These are phyloP conservation scores for Rissa tridactyla DNA, from an alignment of 2,113 vertebrate genomes.

Conservation along the genomic window DNA sequence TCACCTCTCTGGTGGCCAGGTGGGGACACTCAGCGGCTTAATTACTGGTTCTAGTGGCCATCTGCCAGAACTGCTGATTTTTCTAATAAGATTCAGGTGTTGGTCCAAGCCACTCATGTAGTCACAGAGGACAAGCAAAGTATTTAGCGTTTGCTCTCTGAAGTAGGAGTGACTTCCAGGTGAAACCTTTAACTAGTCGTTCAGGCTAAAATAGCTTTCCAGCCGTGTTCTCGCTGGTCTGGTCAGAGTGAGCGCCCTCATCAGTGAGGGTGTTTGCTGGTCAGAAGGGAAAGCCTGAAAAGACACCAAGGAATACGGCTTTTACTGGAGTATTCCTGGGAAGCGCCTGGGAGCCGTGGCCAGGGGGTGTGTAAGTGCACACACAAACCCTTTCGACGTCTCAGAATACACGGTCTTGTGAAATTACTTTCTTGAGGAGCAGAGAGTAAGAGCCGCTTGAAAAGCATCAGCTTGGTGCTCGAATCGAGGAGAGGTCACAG, in stretches of 20 bases:
- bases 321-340: not conserved
- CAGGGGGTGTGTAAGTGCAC: no score
- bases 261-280: not conserved
- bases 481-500: not conserved
- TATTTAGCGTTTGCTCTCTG: not conserved
- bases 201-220: not conserved
- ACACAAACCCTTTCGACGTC: not conserved
- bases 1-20: not conserved
- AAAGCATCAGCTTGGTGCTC: not conserved
- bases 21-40: not conserved
- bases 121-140: not conserved
- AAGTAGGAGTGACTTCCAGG: not conserved
- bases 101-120: no score
- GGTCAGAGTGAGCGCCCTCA: accelerated
- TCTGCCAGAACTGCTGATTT: not conserved
- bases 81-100: not conserved
- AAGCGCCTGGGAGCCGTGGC: not conserved
- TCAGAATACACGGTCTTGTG: not conserved
- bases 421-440: not conserved
- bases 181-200: accelerated
- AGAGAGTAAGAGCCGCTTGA: not conserved
- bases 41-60: not conserved
- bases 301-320: not conserved
- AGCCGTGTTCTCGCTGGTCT: accelerated
- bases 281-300: not conserved